Base-by-base conservation (phyloP, 2,888 invertebrate genomes). In the Epiblema foenella region DNA sequence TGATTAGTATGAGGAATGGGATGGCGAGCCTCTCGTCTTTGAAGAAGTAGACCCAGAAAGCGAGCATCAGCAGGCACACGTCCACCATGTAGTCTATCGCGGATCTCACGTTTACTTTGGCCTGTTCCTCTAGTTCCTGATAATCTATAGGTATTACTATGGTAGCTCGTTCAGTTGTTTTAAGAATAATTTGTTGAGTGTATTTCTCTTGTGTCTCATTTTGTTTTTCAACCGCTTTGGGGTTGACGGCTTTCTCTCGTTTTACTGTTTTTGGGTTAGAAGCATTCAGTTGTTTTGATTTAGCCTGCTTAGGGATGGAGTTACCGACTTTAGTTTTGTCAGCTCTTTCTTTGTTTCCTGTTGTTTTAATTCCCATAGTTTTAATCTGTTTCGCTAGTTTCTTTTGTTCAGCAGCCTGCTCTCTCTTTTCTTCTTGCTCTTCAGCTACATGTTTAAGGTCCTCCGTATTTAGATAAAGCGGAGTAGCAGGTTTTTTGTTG, bases 1-100 rank as follows among this genome's bases (percentile, higher is more conserved):
- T 95, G 86, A 97, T 95, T 2, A 97, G 91, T 52, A 95, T 93
- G 73, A 97, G 94, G 77, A 97, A 95, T 42, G 97, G 97, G 77
- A 97, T 94, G n/a, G 97, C 97, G 60, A 97, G 93, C 75, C 96
- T 93, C 83, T 97, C 97, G 82, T 96, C 96, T 81, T 96, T 96
- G 82, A 97, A 97, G 69, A 97, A 88, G 87, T 97, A 97, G 46
- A 97, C 94, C 95, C 97, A 97, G 85, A 96, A 95, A 29, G 97
- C 97, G 15, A 97, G 95, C 49, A 95, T 76, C 73, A 97, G 94
- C 79, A 97, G 94, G 54, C 96, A 95, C 72, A 97, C 85, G 85
- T 97, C 97, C 0, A 96, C 96, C 29, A 95, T 89, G 82, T 96
- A 97, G 82, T 96, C 96, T 29, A 97, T 90, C 0, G 94, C 95